Percentiles rank a stretch among this genome's conserved stretches.
Evolutionary conservation across 2,888 invertebrate species (phyloP).

Genomic region (Agelastica alni): DNA sequence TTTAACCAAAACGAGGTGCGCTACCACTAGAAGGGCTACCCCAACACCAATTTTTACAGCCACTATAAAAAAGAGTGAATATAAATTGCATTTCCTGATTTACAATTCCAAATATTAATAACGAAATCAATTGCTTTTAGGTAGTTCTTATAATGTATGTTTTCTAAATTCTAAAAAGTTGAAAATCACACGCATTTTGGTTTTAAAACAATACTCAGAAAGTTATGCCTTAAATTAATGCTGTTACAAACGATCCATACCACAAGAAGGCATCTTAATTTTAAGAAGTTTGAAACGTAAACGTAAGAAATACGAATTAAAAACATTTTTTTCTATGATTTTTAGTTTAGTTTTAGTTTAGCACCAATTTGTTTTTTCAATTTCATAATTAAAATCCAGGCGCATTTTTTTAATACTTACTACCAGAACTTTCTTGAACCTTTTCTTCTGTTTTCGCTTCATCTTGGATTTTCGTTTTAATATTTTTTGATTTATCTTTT

Average conservation of each 20-base stretch:
- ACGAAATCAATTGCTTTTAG: neutral
- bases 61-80: conserved; percentile 71
- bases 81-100: conserved; percentile 56
- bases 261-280: no score
- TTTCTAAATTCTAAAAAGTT: no score
- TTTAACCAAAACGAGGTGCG: conserved; percentile 83
- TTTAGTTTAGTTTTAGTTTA: no score
- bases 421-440: conserved; percentile 45
- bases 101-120: conserved; percentile 39
- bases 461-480: conserved; percentile 8
- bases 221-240: no score
- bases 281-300: no score
- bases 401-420: conserved; percentile 38
- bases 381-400: neutral
- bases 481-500: conserved; percentile 36
- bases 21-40: conserved; percentile 81
- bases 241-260: no score
- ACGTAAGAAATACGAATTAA: no score
- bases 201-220: no score
- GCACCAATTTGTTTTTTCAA: no score
- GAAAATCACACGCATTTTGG: no score
- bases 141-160: conserved; percentile 12
- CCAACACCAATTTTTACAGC: conserved; percentile 86
- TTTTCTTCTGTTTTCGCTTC: conserved; percentile 29
- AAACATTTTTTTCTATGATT: no score